These are phyloP conservation scores for Scophthalmus maximus DNA, from an alignment of 2,113 vertebrate genomes.

Conservation along the genomic window DNA sequence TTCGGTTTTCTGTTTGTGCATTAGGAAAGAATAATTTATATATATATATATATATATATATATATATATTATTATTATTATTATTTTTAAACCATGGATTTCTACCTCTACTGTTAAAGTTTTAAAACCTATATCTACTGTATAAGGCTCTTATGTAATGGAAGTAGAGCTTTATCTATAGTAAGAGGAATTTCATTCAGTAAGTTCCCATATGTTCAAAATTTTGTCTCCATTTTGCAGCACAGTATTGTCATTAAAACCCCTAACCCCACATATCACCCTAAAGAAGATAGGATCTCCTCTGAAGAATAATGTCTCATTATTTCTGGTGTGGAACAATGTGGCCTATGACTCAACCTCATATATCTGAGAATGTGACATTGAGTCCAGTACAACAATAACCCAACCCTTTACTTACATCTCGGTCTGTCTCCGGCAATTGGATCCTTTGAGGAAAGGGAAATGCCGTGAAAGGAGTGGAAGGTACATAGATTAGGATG, in stretches of 20 bases:
- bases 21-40: too few relatives aligned
- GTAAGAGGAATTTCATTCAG: too few relatives aligned
- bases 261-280: background rate
- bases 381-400: constrained; percentile 1
- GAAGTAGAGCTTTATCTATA: too few relatives aligned
- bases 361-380: constrained; percentile 17
- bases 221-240: too few relatives aligned
- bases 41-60: too few relatives aligned
- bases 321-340: constrained; percentile 20
- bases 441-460: constrained; percentile 1
- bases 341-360: constrained; percentile 15
- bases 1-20: too few relatives aligned
- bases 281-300: background rate
- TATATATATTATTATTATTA: too few relatives aligned
- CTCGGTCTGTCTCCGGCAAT: background rate
- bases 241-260: background rate
- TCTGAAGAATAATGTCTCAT: constrained; percentile 16
- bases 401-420: background rate
- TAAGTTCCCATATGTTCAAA: too few relatives aligned
- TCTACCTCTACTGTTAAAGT: too few relatives aligned
- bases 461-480: background rate
- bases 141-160: too few relatives aligned
- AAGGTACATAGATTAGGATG: background rate
- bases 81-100: too few relatives aligned
- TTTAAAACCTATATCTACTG: too few relatives aligned